A percentile compares a stretch with the other conserved stretches of the same genome.
phyloP scores from a whole-genome alignment of 2,113 vertebrate genomes.

The mouse (Mus musculus) region GRCm39 chr1:71530001-71530500 shows the following conservation, averaged over 20 bases:
- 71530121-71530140: background rate
- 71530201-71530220: constrained; percentile 17
- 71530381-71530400: too few relatives aligned
- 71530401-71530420: too few relatives aligned
- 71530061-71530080: background rate
- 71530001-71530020: background rate
- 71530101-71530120: background rate
- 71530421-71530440: too few relatives aligned
- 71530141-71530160: background rate
- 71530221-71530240: background rate
- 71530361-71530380: background rate
- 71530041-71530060: background rate
- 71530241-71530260: constrained; percentile 13
- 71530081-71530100: background rate
- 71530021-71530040: background rate
- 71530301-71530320: background rate
- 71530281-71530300: background rate
- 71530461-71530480: too few relatives aligned
- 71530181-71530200: constrained; percentile 6
- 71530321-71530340: background rate
- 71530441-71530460: too few relatives aligned
- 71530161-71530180: background rate
- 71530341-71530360: constrained; percentile 23
- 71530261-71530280: background rate
- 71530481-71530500: too few relatives aligned